Conservation (phyloP, 2,888 invertebrate genomes). For the Heliothis peltigera region DNA sequence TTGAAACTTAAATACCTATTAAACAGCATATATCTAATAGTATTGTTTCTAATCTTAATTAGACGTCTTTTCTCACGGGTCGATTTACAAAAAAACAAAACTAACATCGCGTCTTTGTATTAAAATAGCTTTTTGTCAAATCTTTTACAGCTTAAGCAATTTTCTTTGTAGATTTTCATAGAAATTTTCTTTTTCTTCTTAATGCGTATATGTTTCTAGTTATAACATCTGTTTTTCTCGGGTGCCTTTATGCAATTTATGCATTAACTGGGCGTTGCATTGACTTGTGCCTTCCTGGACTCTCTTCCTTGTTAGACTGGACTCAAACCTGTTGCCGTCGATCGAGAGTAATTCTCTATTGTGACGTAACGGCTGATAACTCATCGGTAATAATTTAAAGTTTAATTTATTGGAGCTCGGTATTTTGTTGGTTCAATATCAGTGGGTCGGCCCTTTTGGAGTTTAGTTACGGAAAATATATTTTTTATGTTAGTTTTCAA, state of each 20-base stretch:
- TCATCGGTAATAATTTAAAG: conserved; percentile 34
- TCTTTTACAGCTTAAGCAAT: no score
- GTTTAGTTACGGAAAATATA: not conserved
- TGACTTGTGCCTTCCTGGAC: conserved; percentile 67
- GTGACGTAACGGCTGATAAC: conserved; percentile 71
- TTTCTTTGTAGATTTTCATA: not conserved
- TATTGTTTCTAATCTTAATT: conserved; percentile 1
- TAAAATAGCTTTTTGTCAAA: not conserved
- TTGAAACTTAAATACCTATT: conserved; percentile 32
- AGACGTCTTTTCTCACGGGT: conserved; percentile 32
- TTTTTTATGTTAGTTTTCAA: not conserved
- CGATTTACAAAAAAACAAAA: conserved; percentile 25
- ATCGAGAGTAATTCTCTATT: conserved; percentile 67
- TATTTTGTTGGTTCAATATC: conserved; percentile 24
- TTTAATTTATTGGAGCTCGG: conserved; percentile 3
- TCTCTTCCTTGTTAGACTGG: conserved; percentile 75
- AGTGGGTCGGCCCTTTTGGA: not conserved
- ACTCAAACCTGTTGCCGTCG: conserved; percentile 62
- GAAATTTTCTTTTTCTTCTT: conserved; percentile 23
- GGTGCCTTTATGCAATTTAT: conserved; percentile 51
- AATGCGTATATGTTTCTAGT: not conserved
- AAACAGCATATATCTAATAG: conserved; percentile 30
- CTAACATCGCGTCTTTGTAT: conserved; percentile 17
- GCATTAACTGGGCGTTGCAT: conserved; percentile 52
- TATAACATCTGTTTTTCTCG: conserved; percentile 1